Percentiles rank a stretch among this genome's conserved stretches.
These are phyloP conservation scores for Penaeus indicus DNA, from an alignment of 1,140 invertebrate genomes.

Conservation along the genomic window DNA sequence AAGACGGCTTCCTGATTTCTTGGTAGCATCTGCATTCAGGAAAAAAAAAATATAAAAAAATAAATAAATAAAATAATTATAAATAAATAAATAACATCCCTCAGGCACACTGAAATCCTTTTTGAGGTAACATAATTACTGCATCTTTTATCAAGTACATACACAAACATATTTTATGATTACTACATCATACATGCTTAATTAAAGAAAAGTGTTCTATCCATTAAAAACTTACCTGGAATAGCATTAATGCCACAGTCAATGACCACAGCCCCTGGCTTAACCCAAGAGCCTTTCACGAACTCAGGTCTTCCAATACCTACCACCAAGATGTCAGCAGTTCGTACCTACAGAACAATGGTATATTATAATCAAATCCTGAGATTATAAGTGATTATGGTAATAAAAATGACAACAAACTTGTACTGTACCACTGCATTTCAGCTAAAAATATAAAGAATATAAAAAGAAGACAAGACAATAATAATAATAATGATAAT, in stretches of 20 bases:
- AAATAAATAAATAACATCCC: too few species aligned
- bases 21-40: conserved; percentile 80
- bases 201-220: too few species aligned
- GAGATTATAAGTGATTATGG: neutral
- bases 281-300: conserved; percentile 97
- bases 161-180: too few species aligned
- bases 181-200: too few species aligned
- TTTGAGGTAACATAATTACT: too few species aligned
- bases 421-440: too few species aligned
- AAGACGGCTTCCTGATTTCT: conserved; percentile 85
- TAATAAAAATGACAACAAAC: conserved; percentile 7
- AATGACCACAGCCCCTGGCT: conserved; percentile 98
- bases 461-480: neutral
- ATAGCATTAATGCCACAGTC: conserved; percentile 98
- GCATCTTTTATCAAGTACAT: too few species aligned
- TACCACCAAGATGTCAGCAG: conserved; percentile 96
- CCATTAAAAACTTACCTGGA: conserved; percentile 77
- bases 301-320: conserved; percentile 92
- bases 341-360: conserved; percentile 72
- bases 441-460: neutral
- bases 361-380: too few species aligned
- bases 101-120: too few species aligned
- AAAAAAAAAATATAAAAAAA: conserved; percentile 20
- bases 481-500: neutral
- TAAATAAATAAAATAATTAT: neutral